phyloP scores from a whole-genome alignment of 2,888 invertebrate species.

The Bellardia bayeri region DNA sequence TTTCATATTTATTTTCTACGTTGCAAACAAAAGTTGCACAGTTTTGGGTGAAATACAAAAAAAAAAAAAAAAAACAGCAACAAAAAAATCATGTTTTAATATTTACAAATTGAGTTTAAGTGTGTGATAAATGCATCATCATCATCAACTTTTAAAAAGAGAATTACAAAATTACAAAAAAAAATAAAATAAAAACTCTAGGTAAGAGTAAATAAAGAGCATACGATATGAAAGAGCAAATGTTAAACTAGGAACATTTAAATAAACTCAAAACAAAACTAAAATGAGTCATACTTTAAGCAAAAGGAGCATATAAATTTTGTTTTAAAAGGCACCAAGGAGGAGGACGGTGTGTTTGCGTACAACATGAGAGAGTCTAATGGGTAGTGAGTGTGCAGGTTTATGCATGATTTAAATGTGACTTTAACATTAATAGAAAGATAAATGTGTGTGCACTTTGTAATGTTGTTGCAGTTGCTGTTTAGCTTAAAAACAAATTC shows the following conservation, averaged over 20 bases:
- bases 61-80: background rate
- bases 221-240: background rate
- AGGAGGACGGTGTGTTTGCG: background rate
- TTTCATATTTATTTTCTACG: conserved; percentile 32
- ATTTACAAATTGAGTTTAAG: conserved; percentile 64
- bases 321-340: background rate
- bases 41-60: background rate
- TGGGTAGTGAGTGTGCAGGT: background rate
- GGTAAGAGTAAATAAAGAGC: conserved; percentile 29
- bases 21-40: conserved; percentile 61
- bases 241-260: background rate
- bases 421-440: conserved; percentile 55
- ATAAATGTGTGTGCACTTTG: conserved; percentile 49
- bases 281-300: conserved; percentile 54
- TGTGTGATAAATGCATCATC: conserved; percentile 63
- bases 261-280: conserved; percentile 46
- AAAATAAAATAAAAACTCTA: background rate
- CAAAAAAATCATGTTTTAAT: conserved; percentile 53
- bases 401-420: conserved; percentile 45
- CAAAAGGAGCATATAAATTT: background rate
- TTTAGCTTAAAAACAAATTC: conserved; percentile 55
- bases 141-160: conserved; percentile 32
- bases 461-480: conserved; percentile 43
- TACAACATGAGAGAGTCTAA: background rate
- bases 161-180: conserved; percentile 15